Evolutionary conservation across 2,888 invertebrate species (phyloP).

Genomic region (Tachystola acroxantha): DNA sequence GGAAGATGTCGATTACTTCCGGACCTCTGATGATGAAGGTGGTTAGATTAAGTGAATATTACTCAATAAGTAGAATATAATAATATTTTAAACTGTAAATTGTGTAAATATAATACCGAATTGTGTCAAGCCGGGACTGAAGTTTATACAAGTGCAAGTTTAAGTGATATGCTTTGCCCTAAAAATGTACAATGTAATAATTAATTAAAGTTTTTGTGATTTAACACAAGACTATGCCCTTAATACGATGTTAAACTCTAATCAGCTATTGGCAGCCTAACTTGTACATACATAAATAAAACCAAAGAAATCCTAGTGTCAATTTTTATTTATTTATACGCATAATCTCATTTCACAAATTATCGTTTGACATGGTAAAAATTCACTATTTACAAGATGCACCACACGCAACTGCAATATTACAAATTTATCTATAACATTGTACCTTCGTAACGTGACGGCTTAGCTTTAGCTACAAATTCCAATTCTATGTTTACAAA

Average conservation of each 20-base stretch:
- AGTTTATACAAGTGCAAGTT: too few relatives aligned
- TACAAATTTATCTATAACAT: conserved; percentile 62
- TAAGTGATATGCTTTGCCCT: too few relatives aligned
- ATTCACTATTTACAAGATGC: conserved; percentile 69
- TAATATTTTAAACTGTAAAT: too few relatives aligned
- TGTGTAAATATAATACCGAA: too few relatives aligned
- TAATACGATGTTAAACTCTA: too few relatives aligned
- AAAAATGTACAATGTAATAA: neutral
- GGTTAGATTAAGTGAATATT: conserved; percentile 4
- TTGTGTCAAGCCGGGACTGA: too few relatives aligned
- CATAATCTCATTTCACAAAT: conserved; percentile 73
- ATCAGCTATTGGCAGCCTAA: too few relatives aligned
- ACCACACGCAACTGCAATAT: conserved; percentile 55
- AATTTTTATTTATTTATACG: conserved; percentile 69
- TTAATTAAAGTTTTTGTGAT: neutral
- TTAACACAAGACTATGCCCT: too few relatives aligned
- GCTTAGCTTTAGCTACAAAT: conserved; percentile 44
- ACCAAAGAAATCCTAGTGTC: conserved; percentile 40
- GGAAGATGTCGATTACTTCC: conserved; percentile 79
- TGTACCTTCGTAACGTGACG: conserved; percentile 66
- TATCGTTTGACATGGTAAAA: conserved; percentile 68
- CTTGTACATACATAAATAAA: conserved; percentile 18
- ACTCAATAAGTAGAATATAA: neutral
- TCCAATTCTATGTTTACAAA: conserved; percentile 62
- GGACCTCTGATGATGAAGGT: conserved; percentile 15